Conservation (phyloP, 1,140 invertebrate species). For the Portunus trituberculatus region DNA sequence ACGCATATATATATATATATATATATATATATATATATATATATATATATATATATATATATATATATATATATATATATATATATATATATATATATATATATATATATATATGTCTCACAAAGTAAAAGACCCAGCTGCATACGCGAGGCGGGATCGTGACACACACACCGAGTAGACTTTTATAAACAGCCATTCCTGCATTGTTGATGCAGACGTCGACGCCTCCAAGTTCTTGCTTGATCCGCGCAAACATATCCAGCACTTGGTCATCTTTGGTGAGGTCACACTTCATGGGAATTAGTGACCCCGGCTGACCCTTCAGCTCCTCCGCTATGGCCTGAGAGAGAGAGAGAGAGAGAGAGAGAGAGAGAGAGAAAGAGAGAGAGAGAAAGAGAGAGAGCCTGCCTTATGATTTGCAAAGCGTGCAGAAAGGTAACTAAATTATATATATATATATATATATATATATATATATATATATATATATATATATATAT, state of each 20-base stretch:
- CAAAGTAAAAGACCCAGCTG: no score
- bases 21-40: no score
- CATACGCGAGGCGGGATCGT: no score
- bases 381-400: no score
- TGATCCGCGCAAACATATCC: slow-evolving; percentile 79
- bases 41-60: no score
- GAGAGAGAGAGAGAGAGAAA: neutral
- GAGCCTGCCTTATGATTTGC: no score
- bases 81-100: no score
- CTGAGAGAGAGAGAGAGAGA: neutral
- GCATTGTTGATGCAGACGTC: slow-evolving; percentile 81
- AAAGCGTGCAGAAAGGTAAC: no score
- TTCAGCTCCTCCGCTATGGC: slow-evolving; percentile 42
- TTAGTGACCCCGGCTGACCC: slow-evolving; percentile 33
- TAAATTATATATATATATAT: no score
- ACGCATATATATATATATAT: no score
- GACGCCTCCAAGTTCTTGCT: slow-evolving; percentile 78
- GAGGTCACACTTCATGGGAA: slow-evolving; percentile 80
- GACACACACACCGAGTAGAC: slow-evolving; percentile 77
- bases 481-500: slow-evolving; percentile 47
- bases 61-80: no score
- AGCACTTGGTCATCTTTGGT: slow-evolving; percentile 79
- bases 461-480: neutral
- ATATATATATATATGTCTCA: no score
- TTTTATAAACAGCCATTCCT: slow-evolving; percentile 78